Evolutionary conservation across 2,888 invertebrate genomes (phyloP), one percentile per base, ranked within the genome.

Genomic region (Horisme vitalbata): DNA sequence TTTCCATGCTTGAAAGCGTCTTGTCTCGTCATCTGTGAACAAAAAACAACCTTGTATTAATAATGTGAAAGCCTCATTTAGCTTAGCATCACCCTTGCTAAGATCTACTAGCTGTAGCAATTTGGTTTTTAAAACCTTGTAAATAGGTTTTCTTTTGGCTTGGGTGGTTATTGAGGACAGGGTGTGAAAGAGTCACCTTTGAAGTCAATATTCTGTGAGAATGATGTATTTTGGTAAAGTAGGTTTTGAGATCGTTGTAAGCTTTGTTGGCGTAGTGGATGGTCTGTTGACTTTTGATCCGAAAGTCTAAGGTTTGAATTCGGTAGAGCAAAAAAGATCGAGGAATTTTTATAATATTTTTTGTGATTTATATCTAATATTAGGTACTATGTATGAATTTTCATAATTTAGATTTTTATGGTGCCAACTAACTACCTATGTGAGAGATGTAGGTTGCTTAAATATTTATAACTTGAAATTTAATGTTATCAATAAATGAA

Each of bases 1-100:
- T 68, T 75, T 72, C 73, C 72, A 72, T 65, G 71, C 74, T 60
- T 68, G 68, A 64, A 55, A 67, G 63, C 75, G 65, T 68, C 61
- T 62, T 61, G 68, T 59, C 63, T 50, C 55, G 37, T 15, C 57
- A 61, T 65, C 80, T 80, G 80, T 48, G 54, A 65, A 77, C 75
- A 80, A 78, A 68, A 72, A 61, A 41, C 59, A 49, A 68, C 61
- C 45, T 46, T 75, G 56, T 63, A 18, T 45, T 12, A 34, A 57
- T 20, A n/a, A 2, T 0, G 0, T 1, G 14, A 60, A 41, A 49
- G 41, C 32, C 21, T 34, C 32, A 46, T 59, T 57, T 38, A 2
- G 31, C 4, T 14, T 46, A 30, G 2, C 33, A 14, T 3, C 2
- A 13, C 26, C 3, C 26, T 28, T 6, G 3, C 3, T 5, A 18